phyloP scores from a whole-genome alignment of 2,888 invertebrate genomes.

The Luffia ferchaultella region DNA sequence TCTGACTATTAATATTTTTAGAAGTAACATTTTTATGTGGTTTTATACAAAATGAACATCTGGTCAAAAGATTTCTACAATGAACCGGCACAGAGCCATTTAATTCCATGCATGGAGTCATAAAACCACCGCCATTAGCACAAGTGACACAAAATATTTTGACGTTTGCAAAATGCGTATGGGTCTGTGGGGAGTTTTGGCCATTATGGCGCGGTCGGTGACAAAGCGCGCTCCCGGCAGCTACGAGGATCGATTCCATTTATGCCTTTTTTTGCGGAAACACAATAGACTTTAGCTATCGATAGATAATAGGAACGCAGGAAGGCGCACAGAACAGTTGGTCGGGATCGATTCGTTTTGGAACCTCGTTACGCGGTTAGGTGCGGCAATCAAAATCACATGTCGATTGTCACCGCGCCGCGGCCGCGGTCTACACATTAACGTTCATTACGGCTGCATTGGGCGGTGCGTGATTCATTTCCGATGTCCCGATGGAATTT shows the following conservation, averaged over 20 bases:
- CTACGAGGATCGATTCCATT: slow-evolving; percentile 61
- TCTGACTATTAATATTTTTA: no score
- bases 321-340: slow-evolving; percentile 45
- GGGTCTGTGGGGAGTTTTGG: slow-evolving; percentile 44
- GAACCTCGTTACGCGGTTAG: slow-evolving; percentile 60
- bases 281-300: slow-evolving; percentile 55
- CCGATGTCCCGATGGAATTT: neutral
- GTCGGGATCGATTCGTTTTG: slow-evolving; percentile 41
- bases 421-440: no score
- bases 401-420: slow-evolving; percentile 44
- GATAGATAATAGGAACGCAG: slow-evolving; percentile 49
- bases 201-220: slow-evolving; percentile 34
- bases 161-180: slow-evolving; percentile 52
- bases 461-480: neutral
- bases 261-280: slow-evolving; percentile 53
- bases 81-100: neutral
- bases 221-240: slow-evolving; percentile 47
- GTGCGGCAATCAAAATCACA: slow-evolving; percentile 60
- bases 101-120: neutral
- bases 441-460: no score
- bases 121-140: slow-evolving; percentile 42
- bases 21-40: no score
- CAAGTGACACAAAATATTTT: slow-evolving; percentile 62
- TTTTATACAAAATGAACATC: no score
- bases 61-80: neutral